Evolutionary conservation across 2,888 invertebrate genomes (phyloP), one percentile per base, ranked within the genome.

Genomic region (Ormyrus nitidulus): DNA sequence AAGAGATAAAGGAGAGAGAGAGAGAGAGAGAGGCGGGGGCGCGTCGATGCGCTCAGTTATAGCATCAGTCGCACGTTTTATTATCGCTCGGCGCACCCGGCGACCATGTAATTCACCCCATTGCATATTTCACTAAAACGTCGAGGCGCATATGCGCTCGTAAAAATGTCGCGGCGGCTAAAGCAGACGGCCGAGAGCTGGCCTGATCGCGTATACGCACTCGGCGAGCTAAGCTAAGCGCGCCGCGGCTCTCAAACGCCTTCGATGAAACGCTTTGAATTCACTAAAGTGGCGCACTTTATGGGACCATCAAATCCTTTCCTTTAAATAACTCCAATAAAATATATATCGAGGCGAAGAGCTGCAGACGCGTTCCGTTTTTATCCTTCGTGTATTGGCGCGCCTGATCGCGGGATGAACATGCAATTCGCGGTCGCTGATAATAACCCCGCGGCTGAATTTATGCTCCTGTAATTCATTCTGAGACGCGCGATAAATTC

Each of bases 211-310:
- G 44, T 44, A 6, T 13, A 6, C 48, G 6, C 34, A 9, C 13
- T 7, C n/a, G n/a, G 10, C 9, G 7, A 44, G 49, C 7, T n/a
- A 2, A 11, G 44, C 13, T 13, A 9, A 44, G 6, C 34, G 6
- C 11, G 6, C 5, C 13, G 6, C 46, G 46, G 13, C 44, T 46
- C n/a, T 61, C n/a, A 0, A 54, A 53, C 11, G 75, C 51, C 56
- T 68, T 68, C 59, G 68, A 75, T 68, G 7, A 68, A 68, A 68
- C 49, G 68, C 53, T 61, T 61, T 46, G 53, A 44, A 75, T 75
- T 19, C 61, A 61, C 51, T 59, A 59, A 75, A 75, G 68, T 75
- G 19, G 68, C 61, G 19, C n/a, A 44, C n/a, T 75, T 75, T 75
- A 75, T 53, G 53, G n/a, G 51, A 6, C 68, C 13, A 53, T 75